Evolutionary conservation across 2,797 vertebrate genomes (phyloP).

Genomic region (Sternarchorhynchus goeldii): DNA sequence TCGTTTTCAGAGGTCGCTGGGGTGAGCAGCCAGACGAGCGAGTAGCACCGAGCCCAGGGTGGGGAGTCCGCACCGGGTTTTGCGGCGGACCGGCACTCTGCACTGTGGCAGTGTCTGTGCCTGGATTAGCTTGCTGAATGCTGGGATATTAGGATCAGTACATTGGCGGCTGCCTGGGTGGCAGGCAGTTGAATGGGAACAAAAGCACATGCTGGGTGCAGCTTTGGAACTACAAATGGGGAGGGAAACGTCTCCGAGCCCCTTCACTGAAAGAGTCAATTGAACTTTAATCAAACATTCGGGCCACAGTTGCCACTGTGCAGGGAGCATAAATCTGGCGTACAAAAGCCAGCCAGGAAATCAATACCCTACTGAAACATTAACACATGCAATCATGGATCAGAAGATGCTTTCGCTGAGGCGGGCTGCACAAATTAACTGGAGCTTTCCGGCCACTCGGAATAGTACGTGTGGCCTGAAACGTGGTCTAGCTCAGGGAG

Average conservation of each 20-base stretch:
- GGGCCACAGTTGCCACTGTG: conserved; percentile 75
- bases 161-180: conserved; percentile 85
- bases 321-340: conserved; percentile 80
- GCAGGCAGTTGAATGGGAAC: conserved; percentile 84
- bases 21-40: conserved; percentile 26
- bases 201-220: conserved; percentile 83
- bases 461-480: conserved; percentile 70
- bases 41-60: conserved; percentile 20
- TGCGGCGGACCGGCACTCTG: conserved; percentile 71
- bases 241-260: conserved; percentile 80
- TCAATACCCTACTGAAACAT: conserved; percentile 95
- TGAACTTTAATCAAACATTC: conserved; percentile 97
- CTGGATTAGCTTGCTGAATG: conserved; percentile 81
- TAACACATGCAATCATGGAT: conserved; percentile 89
- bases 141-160: conserved; percentile 82
- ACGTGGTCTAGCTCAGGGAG: conserved; percentile 59
- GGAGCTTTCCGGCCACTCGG: conserved; percentile 72
- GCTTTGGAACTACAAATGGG: conserved; percentile 83
- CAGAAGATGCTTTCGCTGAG: conserved; percentile 83
- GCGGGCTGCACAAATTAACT: conserved; percentile 84
- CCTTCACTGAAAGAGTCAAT: conserved; percentile 83
- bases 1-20: conserved; percentile 38
- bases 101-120: conserved; percentile 72
- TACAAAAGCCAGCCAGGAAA: conserved; percentile 88
- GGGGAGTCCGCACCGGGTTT: conserved; percentile 76